Evolutionary conservation across 2,113 vertebrate genomes (phyloP).

Genomic region (Albula glossodonta): DNA sequence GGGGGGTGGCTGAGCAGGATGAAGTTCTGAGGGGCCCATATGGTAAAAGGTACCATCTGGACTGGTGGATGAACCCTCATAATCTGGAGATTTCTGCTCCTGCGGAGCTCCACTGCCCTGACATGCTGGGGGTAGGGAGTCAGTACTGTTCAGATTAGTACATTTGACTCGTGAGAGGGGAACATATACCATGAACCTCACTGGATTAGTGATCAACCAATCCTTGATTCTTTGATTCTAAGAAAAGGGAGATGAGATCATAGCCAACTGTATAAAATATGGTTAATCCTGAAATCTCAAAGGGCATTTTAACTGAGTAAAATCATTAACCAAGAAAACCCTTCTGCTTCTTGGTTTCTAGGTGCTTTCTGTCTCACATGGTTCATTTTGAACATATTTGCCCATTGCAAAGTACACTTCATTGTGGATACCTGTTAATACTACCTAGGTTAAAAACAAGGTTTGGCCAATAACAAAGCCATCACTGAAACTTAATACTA

Average conservation of each 20-base stretch:
- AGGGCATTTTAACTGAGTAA: not conserved
- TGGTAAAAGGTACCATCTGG: not conserved
- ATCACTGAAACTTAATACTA: not conserved
- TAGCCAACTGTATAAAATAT: not conserved
- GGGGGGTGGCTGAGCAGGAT: not conserved
- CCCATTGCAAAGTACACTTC: not conserved
- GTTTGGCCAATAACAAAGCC: too few species aligned
- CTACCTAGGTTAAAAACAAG: not conserved
- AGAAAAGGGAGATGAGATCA: not conserved
- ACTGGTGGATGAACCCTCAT: not conserved
- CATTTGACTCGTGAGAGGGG: too few species aligned
- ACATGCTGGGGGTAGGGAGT: not conserved
- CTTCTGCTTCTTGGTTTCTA: not conserved
- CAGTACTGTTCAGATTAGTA: too few species aligned
- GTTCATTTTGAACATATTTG: not conserved
- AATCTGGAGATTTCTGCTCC: conserved; percentile 6
- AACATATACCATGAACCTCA: not conserved
- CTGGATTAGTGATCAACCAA: not conserved
- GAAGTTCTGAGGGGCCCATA: not conserved
- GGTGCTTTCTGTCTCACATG: not conserved
- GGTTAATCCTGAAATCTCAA: not conserved
- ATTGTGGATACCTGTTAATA: not conserved
- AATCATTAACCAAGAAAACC: not conserved
- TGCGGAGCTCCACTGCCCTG: not conserved
- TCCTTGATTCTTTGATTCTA: not conserved